phyloP scores from a whole-genome alignment of 2,888 invertebrate species.

The Drosophila vallismaia region DNA sequence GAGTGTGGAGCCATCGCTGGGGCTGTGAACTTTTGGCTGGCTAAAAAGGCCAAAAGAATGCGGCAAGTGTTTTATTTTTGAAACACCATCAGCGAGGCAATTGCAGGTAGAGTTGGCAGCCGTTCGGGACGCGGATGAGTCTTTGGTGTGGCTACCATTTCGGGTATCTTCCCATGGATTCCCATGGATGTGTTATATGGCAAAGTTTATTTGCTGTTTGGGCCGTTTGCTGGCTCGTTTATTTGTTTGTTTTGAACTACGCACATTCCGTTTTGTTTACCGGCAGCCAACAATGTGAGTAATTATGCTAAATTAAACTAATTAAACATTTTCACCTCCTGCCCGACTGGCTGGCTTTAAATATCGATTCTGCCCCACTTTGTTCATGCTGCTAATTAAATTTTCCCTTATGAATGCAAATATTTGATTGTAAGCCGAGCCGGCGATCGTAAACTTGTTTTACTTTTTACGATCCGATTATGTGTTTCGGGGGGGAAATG shows the following conservation, averaged over 20 bases:
- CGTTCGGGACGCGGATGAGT: constrained; percentile 11
- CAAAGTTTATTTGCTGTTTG: constrained; percentile 24
- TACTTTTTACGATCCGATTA: constrained; percentile 45
- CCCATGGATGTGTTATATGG: not conserved
- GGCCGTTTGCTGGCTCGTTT: not conserved
- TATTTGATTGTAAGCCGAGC: constrained; percentile 54
- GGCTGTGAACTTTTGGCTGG: constrained; percentile 55
- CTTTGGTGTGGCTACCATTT: constrained; percentile 1
- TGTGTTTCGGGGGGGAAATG: constrained; percentile 28
- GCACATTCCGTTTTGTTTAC: constrained; percentile 37
- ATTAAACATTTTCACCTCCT: constrained; percentile 61
- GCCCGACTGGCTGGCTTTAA: not conserved
- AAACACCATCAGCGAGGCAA: constrained; percentile 9
- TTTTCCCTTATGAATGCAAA: constrained; percentile 65
- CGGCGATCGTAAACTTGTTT: constrained; percentile 65
- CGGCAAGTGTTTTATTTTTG: constrained; percentile 47
- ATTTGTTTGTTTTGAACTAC: constrained; percentile 33
- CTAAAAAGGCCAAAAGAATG: constrained; percentile 24
- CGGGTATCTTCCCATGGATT: not conserved
- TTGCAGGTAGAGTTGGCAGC: constrained; percentile 27
- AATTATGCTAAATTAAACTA: constrained; percentile 76
- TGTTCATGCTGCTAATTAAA: constrained; percentile 65
- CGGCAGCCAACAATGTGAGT: constrained; percentile 43
- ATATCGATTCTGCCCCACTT: constrained; percentile 36
- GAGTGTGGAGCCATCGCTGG: constrained; percentile 50